phyloP scores from a whole-genome alignment of 1,140 invertebrate genomes.

The Papilio glaucus region DNA sequence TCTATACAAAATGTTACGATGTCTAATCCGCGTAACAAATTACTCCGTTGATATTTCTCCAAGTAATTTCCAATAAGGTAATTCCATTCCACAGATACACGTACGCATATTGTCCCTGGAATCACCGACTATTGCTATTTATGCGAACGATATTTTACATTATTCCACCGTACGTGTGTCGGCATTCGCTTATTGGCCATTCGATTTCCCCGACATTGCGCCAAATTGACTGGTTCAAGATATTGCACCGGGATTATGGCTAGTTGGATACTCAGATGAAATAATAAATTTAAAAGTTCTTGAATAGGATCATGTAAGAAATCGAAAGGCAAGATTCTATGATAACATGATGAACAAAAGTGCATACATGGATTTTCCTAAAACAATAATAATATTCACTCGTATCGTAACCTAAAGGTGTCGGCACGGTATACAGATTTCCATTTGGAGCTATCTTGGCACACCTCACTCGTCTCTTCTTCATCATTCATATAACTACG shows the following conservation, averaged over 20 bases:
- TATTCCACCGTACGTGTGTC: constrained; percentile 37
- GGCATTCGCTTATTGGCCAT: constrained; percentile 36
- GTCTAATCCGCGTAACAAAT: constrained; percentile 22
- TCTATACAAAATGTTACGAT: not conserved
- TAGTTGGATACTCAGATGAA: constrained; percentile 1
- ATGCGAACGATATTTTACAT: constrained; percentile 38
- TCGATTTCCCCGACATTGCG: constrained; percentile 31
- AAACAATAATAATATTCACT: too few species aligned
- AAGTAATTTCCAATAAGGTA: constrained; percentile 36
- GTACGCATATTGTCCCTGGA: constrained; percentile 37
- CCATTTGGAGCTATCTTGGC: too few species aligned
- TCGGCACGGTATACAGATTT: too few species aligned
- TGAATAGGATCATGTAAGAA: not conserved
- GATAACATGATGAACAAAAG: too few species aligned
- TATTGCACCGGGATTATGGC: constrained; percentile 22
- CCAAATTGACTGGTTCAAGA: constrained; percentile 34
- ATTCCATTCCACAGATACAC: constrained; percentile 22
- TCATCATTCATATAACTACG: too few species aligned
- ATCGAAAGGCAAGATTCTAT: not conserved
- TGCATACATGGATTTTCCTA: too few species aligned
- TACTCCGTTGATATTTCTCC: constrained; percentile 24
- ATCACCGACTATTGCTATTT: constrained; percentile 36
- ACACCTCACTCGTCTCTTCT: too few species aligned
- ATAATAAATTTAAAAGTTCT: not conserved
- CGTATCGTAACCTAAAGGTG: too few species aligned